phyloP scores from a whole-genome alignment of 2,888 invertebrate species.

The Diaphora mendica region DNA sequence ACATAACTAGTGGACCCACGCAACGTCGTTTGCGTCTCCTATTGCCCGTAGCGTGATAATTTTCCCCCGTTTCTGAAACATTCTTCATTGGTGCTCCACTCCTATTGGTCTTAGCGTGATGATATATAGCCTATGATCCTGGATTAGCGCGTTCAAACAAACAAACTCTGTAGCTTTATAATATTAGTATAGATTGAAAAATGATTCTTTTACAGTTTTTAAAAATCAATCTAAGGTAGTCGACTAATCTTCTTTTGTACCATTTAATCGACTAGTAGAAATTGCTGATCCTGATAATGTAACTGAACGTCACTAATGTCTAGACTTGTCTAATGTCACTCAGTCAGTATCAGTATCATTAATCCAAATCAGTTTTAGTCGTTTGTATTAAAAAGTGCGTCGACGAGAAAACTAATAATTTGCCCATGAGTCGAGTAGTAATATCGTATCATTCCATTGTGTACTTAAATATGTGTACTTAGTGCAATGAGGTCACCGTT shows the following conservation, averaged over 20 bases:
- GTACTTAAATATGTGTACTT: conserved; percentile 62
- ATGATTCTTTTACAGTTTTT: too few species aligned
- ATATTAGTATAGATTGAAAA: too few species aligned
- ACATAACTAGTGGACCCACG: too few species aligned
- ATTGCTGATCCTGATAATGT: not conserved
- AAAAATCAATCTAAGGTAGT: not conserved
- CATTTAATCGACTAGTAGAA: not conserved
- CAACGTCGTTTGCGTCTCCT: too few species aligned
- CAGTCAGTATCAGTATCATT: conserved; percentile 33
- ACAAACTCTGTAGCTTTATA: too few species aligned
- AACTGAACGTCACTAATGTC: conserved; percentile 17
- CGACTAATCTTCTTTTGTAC: not conserved
- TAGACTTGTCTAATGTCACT: conserved; percentile 5
- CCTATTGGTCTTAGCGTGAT: too few species aligned
- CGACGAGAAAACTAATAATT: conserved; percentile 37
- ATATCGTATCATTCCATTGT: conserved; percentile 73
- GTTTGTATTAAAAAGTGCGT: conserved; percentile 34
- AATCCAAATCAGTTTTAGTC: conserved; percentile 11
- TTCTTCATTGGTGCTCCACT: too few species aligned
- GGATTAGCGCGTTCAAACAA: too few species aligned
- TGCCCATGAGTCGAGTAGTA: conserved; percentile 41
- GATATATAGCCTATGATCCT: too few species aligned
- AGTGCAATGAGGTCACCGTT: conserved; percentile 71
- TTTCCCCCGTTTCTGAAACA: too few species aligned
- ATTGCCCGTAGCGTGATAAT: too few species aligned